These are phyloP conservation scores for Zoanthus sociatus DNA, from an alignment of 92 coral and sea anemone species.

Conservation along the genomic window DNA sequence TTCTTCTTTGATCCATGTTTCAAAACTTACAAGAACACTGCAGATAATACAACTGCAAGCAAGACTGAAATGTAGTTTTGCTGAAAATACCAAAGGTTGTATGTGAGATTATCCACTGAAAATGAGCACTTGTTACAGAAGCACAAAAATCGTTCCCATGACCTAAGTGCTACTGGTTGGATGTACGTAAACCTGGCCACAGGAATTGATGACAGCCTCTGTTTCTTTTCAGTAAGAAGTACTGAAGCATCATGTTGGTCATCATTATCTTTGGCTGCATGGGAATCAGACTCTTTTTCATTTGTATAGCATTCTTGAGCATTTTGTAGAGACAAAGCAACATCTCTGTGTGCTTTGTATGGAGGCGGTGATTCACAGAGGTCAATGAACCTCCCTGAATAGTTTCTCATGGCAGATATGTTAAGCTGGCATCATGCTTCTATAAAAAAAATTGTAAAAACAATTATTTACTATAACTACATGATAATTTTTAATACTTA, in stretches of 20 bases:
- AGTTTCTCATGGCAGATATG: neutral
- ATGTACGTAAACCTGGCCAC: slow-evolving; percentile 3
- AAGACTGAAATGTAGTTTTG: slow-evolving; percentile 43
- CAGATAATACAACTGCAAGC: slow-evolving; percentile 10
- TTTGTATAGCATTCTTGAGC: neutral
- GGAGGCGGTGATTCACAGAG: slow-evolving; percentile 19
- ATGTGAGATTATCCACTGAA: slow-evolving; percentile 34
- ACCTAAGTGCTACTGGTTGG: slow-evolving; percentile 29
- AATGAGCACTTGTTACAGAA: slow-evolving; percentile 27
- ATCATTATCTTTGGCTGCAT: neutral
- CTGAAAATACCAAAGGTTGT: slow-evolving; percentile 45
- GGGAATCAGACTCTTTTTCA: neutral
- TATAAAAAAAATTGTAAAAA: no score
- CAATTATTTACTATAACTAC: no score
- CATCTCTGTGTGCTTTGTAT: neutral
- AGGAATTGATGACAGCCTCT: neutral
- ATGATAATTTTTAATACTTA: no score
- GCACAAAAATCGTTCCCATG: slow-evolving; percentile 38
- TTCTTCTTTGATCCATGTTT: neutral
- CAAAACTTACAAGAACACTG: slow-evolving; percentile 22
- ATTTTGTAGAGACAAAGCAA: neutral
- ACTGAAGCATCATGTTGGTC: neutral
- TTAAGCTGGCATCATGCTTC: no score
- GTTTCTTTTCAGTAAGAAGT: slow-evolving; percentile 1
- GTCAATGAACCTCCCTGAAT: neutral